Percentiles rank a stretch among this genome's conserved stretches.
Evolutionary conservation across 2,888 invertebrate species (phyloP).

Genomic region (Electrophaes corylata): DNA sequence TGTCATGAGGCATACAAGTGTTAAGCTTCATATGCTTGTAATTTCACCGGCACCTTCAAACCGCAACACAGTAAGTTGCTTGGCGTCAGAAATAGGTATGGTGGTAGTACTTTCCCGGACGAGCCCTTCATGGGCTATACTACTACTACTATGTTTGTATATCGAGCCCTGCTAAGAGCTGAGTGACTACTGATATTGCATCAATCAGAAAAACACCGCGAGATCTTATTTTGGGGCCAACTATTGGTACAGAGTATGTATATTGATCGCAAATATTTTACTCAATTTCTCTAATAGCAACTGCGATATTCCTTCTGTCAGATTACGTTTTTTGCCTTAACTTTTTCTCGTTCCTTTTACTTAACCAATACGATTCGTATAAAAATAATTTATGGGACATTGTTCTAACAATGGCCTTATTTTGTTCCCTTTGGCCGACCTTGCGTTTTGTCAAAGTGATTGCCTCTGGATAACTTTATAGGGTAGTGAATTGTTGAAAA

Average conservation of each 20-base stretch:
- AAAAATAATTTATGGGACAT: conserved; percentile 40
- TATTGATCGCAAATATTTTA: conserved; percentile 19
- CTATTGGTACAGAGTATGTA: neutral
- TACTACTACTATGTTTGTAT: no score
- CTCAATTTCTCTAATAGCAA: conserved; percentile 26
- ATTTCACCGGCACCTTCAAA: no score
- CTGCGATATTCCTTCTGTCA: conserved; percentile 35
- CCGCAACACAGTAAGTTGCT: no score
- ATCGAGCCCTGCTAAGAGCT: no score
- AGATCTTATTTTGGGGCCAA: no score
- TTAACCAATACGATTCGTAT: conserved; percentile 35
- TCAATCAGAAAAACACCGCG: no score
- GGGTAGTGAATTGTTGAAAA: neutral
- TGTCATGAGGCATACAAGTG: no score
- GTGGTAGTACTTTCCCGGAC: no score
- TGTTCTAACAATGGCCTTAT: conserved; percentile 38
- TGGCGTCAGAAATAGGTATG: no score
- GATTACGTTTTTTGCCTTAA: conserved; percentile 32
- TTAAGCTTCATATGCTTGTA: no score
- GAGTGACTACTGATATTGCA: no score
- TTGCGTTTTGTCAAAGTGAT: conserved; percentile 30
- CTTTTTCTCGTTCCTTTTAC: conserved; percentile 23
- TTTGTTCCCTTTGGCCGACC: conserved; percentile 29
- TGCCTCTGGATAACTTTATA: conserved; percentile 5
- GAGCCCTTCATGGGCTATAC: no score